Percentiles rank a stretch among this genome's conserved stretches.
Conservation (phyloP, 2,113 vertebrate genomes). For the Papio anubis region DNA sequence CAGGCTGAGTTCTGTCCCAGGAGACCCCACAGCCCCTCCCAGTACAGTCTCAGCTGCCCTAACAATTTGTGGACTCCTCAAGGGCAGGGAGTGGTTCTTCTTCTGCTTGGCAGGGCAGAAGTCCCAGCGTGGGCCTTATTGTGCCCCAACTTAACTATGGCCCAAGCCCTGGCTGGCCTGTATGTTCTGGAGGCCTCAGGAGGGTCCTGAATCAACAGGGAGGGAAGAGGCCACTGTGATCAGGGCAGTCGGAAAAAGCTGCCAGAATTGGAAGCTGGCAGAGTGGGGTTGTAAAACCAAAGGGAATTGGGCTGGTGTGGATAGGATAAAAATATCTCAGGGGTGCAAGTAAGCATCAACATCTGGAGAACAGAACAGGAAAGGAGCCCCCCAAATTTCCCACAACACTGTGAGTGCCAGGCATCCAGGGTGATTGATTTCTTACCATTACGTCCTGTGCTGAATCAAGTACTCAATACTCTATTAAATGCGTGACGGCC, state of each 20-base stretch:
- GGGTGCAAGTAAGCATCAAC: not conserved
- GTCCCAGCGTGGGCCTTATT: rapidly evolving
- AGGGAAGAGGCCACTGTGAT: not conserved
- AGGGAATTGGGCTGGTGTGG: not conserved
- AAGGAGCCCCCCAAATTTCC: not conserved
- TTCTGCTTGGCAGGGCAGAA: too few species aligned
- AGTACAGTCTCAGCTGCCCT: not conserved
- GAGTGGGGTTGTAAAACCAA: not conserved
- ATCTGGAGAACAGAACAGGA: not conserved
- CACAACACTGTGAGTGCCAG: not conserved
- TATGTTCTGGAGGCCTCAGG: too few species aligned
- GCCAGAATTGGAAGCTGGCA: not conserved
- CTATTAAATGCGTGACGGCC: not conserved
- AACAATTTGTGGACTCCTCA: not conserved
- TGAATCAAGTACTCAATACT: too few species aligned
- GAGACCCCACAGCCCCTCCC: not conserved
- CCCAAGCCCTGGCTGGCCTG: too few species aligned
- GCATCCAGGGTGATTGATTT: too few species aligned
- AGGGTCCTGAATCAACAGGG: not conserved
- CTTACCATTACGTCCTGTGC: not conserved
- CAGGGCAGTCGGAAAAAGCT: not conserved
- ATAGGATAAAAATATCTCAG: not conserved
- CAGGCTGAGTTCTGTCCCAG: too few species aligned
- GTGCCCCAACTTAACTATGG: not conserved
- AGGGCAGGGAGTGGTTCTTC: not conserved